Conservation (phyloP, 2,113 vertebrate genomes). For the Megaceryle torquata region DNA sequence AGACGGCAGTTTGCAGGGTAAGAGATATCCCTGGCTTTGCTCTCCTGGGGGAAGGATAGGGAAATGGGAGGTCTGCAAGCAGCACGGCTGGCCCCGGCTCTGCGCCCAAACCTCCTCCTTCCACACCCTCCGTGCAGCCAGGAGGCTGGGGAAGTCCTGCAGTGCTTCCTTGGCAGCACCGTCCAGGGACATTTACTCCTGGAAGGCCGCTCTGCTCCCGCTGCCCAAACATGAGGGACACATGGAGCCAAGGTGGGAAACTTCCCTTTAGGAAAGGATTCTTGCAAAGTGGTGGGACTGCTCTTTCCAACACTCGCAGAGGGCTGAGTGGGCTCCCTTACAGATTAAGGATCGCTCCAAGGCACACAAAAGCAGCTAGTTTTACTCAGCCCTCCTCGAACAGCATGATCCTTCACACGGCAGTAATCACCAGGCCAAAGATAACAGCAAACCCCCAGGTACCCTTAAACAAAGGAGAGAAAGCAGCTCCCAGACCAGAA, state of each 20-base stretch:
- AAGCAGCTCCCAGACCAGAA: neutral
- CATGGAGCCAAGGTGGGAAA: neutral
- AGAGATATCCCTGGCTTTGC: neutral
- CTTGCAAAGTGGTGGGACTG: neutral
- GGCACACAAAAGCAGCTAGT: conserved; percentile 1
- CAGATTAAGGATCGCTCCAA: neutral
- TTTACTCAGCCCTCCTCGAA: conserved; percentile 18
- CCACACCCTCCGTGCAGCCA: neutral
- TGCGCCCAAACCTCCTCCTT: neutral
- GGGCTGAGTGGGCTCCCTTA: neutral
- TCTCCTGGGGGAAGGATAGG: neutral
- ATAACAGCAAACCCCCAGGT: conserved; percentile 1
- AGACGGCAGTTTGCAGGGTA: neutral
- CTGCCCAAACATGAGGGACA: neutral
- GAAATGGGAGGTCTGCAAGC: neutral
- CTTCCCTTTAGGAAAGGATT: conserved; percentile 1
- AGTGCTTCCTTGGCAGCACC: neutral
- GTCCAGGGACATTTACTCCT: neutral
- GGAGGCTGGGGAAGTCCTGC: neutral
- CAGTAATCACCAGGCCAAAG: conserved; percentile 28
- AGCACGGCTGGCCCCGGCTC: neutral
- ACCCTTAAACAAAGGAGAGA: conserved; percentile 19
- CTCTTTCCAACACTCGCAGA: neutral
- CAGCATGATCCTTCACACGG: conserved; percentile 17
- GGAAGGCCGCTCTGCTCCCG: neutral